Base-by-base conservation (phyloP, 1,140 invertebrate species). In the Cephus cinctus region DNA sequence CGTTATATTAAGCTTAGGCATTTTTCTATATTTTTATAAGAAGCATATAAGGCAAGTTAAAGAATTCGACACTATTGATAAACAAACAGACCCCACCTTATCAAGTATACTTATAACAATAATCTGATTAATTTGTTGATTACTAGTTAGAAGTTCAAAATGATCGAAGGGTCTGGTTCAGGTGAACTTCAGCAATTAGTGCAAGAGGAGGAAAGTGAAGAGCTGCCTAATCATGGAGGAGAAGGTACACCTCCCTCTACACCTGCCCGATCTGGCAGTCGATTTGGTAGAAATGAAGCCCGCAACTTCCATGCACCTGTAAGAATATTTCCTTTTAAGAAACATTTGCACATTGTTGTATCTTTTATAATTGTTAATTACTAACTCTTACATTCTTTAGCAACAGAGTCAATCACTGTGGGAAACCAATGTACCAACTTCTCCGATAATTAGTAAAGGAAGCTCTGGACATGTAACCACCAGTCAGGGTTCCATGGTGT, bases 391-490 rank as follows among this genome's bases (percentile, higher is more conserved):
- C 48, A 25, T 35, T 25, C 22, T 16, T 56, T 61, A 55, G 8
- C 14, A 74, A 69, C 70, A 74, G 66, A n/a, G n/a, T n/a, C 70
- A 75, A 65, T 52, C 62, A 6, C 36, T 70, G 2, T 68, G 71
- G 64, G 74, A 73, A 45, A 73, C 38, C 35, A 72, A 71, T 27
- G 47, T 58, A 2, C 70, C 71, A 54, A 57, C 55, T 23, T 75
- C 73, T 2, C 72, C 74, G 8, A 65, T 71, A 30, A 46, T 73
- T 50, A 76, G 73, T 35, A 75, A 76, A 65, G 69, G 61, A 34
- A 75, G 73, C 47, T 76, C 74, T 11, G 73, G 71, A 20, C 73
- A 74, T 56, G 69, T 66, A 16, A 75, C 73, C 1, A 67, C 61
- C 2, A 75, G 73, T 52, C 70, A 75, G 48, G 73, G 68, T 15